Evolutionary conservation across 2,113 vertebrate species (phyloP), one percentile per base, ranked within the genome.

Genomic region (Muntiacus muntjak): DNA sequence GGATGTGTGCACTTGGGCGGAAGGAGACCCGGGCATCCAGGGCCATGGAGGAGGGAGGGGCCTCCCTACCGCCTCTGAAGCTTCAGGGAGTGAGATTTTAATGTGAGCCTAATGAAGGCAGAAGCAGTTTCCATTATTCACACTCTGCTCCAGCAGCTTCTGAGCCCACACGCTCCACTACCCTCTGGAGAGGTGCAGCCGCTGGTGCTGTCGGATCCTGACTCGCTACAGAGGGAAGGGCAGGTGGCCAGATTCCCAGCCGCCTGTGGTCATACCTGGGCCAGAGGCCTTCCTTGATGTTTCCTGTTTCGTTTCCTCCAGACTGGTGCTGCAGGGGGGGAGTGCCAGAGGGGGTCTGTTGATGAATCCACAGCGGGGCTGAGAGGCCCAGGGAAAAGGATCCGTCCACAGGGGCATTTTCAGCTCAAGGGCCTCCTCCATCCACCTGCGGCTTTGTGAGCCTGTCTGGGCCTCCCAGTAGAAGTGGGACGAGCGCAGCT

Each of bases 71-170:
- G 47, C 92, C 82, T 89, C 84, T 91, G 84, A 91, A 45, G 45
- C 86, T 82, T 89, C 85, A n/a, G 36, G 92, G 91, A 97, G 85
- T 67, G 87, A 43, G 17, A 94, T 83, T 83, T 95, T 87, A 96
- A 50, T 95, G 74, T 82, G 92, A 82, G 33, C 79, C 96, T 97
- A 62, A 96, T 97, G 94, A 88, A 98, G 97, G 95, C 98, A 87
- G 91, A 96, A 95, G 36, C 93, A 71, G 7, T 74, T 96, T 40
- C 96, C 88, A n/a, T 97, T 96, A 92, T 95, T 91, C 92, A 97
- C 81, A 81, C 26, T 97, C 91, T 93, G 30, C 3, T 96, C 71
- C 76, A 57, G 89, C 19, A 36, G 88, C 87, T 96, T 92, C 96
- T 71, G 84, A 97, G 93, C 57, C 96, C 97, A 91, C 71, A 88